These are phyloP conservation scores for Pionites leucogaster DNA, from an alignment of 2,113 vertebrate species.

Conservation along the genomic window DNA sequence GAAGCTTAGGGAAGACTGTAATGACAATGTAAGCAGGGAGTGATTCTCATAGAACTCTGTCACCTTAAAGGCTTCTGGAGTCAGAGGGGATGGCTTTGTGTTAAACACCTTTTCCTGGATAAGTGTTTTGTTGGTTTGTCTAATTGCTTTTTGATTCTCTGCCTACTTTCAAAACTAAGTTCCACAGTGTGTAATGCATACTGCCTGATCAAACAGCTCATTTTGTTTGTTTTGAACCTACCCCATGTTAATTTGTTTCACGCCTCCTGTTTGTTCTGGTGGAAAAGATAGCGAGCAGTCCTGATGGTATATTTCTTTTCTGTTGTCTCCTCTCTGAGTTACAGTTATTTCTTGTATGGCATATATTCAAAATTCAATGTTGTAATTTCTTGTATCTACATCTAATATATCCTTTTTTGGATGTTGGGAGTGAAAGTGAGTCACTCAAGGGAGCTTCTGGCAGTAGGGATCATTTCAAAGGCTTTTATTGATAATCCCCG, in stretches of 20 bases:
- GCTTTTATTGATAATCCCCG: not conserved
- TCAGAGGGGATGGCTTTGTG: not conserved
- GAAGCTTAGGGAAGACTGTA: not conserved
- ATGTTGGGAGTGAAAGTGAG: not conserved
- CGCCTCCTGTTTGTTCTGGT: not conserved
- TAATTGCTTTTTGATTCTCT: not conserved
- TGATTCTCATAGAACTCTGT: not conserved
- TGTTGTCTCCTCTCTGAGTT: not conserved
- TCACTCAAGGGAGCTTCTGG: conserved; percentile 6
- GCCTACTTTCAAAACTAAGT: not conserved
- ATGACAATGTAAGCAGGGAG: not conserved
- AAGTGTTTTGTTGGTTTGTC: not conserved
- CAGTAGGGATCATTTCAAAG: not conserved
- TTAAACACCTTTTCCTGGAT: not conserved
- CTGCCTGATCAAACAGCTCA: not conserved
- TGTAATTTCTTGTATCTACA: not conserved
- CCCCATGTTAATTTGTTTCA: not conserved
- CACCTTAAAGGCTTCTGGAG: not conserved
- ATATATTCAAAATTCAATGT: not conserved
- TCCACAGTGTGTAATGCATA: not conserved
- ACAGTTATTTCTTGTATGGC: not conserved
- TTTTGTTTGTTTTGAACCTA: not conserved
- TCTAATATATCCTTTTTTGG: not conserved
- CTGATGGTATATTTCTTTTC: not conserved
- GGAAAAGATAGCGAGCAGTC: not conserved